phyloP scores from a whole-genome alignment of 2,797 vertebrate species.

The Acrossocheilus fasciatus region DNA sequence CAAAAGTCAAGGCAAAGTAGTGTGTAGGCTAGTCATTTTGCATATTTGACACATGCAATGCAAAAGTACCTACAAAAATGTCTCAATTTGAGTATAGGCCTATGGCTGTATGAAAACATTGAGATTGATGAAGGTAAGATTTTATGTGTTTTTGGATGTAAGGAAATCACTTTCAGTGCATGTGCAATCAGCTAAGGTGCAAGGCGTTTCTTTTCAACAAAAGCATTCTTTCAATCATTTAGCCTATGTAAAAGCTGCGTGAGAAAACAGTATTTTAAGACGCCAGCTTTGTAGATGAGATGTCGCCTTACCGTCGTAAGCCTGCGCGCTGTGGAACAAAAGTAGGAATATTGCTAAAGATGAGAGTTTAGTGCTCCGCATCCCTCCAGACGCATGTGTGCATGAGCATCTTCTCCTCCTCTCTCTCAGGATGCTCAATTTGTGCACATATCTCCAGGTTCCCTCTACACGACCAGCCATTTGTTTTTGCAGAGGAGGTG shows the following conservation, averaged over 20 bases:
- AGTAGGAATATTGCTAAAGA: conserved; percentile 72
- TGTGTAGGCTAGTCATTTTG: not conserved
- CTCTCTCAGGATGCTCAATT: conserved; percentile 60
- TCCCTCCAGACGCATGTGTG: conserved; percentile 61
- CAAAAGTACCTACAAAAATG: not conserved
- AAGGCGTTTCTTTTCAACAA: not conserved
- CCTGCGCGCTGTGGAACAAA: conserved; percentile 73
- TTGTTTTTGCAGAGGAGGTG: conserved; percentile 75
- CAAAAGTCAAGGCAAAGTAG: conserved; percentile 19
- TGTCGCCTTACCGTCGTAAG: conserved; percentile 77
- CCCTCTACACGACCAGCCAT: conserved; percentile 81
- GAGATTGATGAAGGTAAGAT: not conserved
- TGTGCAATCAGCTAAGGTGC: not conserved
- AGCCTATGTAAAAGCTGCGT: not conserved
- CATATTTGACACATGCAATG: not conserved
- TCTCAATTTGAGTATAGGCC: not conserved
- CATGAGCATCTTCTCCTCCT: conserved; percentile 64
- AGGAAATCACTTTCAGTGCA: not conserved
- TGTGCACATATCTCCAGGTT: conserved; percentile 67
- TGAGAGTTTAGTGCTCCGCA: conserved; percentile 72
- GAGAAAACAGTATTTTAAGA: not conserved
- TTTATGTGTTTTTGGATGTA: not conserved
- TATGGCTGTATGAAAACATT: not conserved
- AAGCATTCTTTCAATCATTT: not conserved
- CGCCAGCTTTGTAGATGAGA: not conserved